Base-by-base conservation (phyloP, 2,888 invertebrate species). In the Fissipunctia ypsillon region DNA sequence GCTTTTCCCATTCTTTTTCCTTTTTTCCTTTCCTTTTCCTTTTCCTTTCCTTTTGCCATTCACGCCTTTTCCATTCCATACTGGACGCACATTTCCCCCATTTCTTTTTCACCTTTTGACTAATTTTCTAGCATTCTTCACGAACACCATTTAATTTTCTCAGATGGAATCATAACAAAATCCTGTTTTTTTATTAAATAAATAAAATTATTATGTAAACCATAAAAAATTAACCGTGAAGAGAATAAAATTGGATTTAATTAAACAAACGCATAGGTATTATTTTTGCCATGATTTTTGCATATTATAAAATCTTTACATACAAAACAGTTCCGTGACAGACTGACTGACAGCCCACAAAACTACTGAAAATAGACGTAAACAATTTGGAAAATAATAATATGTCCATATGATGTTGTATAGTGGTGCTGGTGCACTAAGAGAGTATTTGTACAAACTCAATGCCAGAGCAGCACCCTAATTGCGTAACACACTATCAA, bases 261-360 rank as follows among this genome's bases (percentile, higher is more conserved):
- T 78, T 31, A 80, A 76, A 85, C 25, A 73, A 80, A 71, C 50
- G 65, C 45, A 71, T 73, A 56, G 4, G 2, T 35, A 35, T 66
- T 31, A 25, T 52, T 43, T 41, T 14, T 43, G 7, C n/a, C 7
- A 52, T 10, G 0, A 52, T 52, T n/a, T 68, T 22, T 5, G 25
- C 25, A 14, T 52, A 25, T 12, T 12, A 31, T 50, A 25, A 52
- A 65, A 50, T 52, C 0, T 22, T 14, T 28, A 25, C 22, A 38
- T 31, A 28, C 3, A 25, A 9, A n/a, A 60, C 16, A 19, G 54
- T 28, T 54, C 25, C 7, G n/a, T 25, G 41, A n/a, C 60, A 38
- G 38, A 61, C 60, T 25, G 60, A 38, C 16, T 35, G 31, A 22
- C 16, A 60, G 9, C 19, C 5, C 38, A 25, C n/a, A 22, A 35